Base-by-base conservation (phyloP, 2,888 invertebrate genomes). In the Melanostoma mellinum region DNA sequence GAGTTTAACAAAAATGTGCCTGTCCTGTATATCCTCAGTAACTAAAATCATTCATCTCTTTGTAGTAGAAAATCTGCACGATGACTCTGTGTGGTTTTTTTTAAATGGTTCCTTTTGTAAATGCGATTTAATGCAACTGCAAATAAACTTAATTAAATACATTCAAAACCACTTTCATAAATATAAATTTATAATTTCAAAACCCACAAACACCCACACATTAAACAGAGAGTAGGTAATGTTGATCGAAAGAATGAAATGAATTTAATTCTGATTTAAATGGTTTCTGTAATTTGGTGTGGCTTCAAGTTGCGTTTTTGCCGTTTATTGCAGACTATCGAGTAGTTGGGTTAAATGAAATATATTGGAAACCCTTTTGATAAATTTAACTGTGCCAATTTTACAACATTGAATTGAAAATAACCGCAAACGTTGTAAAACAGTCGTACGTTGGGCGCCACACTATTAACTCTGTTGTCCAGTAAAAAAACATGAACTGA, bases 341-440 rank as follows among this genome's bases (percentile, higher is more conserved):
- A 33, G 36, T 8, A 48, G 61, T 67, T 32, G 33, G 65, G 65
- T 53, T 52, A 20, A 61, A 77, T 82, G 63, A 75, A 63, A 82
- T 73, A 77, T 63, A 71, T 63, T 40, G 40, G 61, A 38, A 61
- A 55, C 36, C 60, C 65, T 67, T 56, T 68, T 61, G 76, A 78
- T 84, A 78, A 78, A 84, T 84, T 79, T 75, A 60, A 79, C 67
- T 75, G 74, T 46, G 60, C 60, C 78, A 78, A 74, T 78, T 78
- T 71, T 38, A 71, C 69, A 60, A 71, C 55, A 84, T 74, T 60
- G 71, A 84, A 84, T 79, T 84, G 60, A 79, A 84, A 78, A 74
- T 46, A 77, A 78, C 82, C 82, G 3, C 82, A 78, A 58, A 73
- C 69, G 73, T 78, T 69, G 68, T 78, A 63, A 69, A 78, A 4